Evolutionary conservation across 2,797 vertebrate species (phyloP).

Genomic region (Sebastes trivittatus): DNA sequence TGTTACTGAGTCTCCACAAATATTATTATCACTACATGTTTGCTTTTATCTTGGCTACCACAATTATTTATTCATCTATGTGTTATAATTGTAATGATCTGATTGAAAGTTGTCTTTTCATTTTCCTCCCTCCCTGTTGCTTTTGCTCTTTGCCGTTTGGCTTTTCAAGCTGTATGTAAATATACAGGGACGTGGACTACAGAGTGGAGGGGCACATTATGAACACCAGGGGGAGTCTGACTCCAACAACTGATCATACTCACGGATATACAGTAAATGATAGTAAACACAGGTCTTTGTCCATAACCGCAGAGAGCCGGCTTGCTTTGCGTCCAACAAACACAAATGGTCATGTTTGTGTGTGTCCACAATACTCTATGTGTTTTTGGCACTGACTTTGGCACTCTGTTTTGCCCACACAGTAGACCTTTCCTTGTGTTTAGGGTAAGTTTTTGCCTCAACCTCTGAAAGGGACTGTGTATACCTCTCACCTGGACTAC

Average conservation of each 20-base stretch:
- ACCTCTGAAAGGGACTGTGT: neutral
- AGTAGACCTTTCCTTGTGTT: neutral
- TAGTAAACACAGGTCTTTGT: neutral
- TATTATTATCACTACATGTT: neutral
- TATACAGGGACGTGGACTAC: too few relatives aligned
- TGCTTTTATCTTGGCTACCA: neutral
- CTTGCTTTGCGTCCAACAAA: neutral
- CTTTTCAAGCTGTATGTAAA: neutral
- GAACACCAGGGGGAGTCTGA: slow-evolving; percentile 23
- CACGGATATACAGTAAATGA: neutral
- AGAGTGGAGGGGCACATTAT: neutral
- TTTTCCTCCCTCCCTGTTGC: neutral
- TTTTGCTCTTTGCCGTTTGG: neutral
- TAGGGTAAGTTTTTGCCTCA: neutral
- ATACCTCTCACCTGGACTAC: neutral
- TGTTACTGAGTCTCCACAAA: neutral
- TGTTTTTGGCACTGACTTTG: neutral
- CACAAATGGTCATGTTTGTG: neutral
- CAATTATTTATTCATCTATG: neutral
- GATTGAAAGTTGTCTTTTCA: neutral
- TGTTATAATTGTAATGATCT: neutral
- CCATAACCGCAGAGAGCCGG: neutral
- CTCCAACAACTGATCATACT: neutral
- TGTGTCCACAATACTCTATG: neutral
- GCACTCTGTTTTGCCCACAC: rapidly evolving